Evolutionary conservation across 2,113 vertebrate genomes (phyloP), one percentile per base, ranked within the genome.

Genomic region (Clarias gariepinus): DNA sequence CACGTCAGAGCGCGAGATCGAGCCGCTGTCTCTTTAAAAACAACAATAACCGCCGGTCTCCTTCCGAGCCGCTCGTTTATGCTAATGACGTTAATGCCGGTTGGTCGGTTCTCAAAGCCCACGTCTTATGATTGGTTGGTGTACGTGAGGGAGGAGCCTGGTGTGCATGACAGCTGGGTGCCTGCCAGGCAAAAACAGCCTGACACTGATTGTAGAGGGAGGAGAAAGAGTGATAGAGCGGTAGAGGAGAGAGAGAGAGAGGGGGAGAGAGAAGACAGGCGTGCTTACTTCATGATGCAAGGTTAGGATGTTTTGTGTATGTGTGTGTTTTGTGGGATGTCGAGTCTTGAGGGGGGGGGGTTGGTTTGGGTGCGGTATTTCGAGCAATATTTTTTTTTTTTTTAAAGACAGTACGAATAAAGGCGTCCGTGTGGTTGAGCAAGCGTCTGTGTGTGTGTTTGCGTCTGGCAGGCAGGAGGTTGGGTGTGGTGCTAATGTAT

Each of bases 221-320:
- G 91, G 92, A 79, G 71, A 91, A 84, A 81, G 74, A 84, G 82
- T 23, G 86, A 90, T 89, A 92, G 90, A 89, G 87, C 55, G 92
- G 90, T 92, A 94, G 74, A 92, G 88, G 91, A 84, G 88, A 84
- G 87, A 92, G 93, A 93, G 94, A 95, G 91, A 86, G 87, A 84
- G 86, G 82, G 90, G 92, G 91, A 88, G 92, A 93, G 93, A 93
- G 94, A 95, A 94, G 94, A 94, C 94, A 86, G 93, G 93, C 93
- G 93, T 91, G 93, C 93, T 92, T 92, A 93, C 94, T 95, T 94
- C 94, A 95, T 91, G 93, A 96, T 96, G 95, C 95, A 96, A 96
- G 95, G 95, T 95, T 95, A 93, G 95, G 92, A 88, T 87, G 86
- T 86, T 91, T 90, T 91, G 88, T 92, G 92, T 92, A 81, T 90